Evolutionary conservation across 2,113 vertebrate species (phyloP).

Genomic region (Psettodes erumei): DNA sequence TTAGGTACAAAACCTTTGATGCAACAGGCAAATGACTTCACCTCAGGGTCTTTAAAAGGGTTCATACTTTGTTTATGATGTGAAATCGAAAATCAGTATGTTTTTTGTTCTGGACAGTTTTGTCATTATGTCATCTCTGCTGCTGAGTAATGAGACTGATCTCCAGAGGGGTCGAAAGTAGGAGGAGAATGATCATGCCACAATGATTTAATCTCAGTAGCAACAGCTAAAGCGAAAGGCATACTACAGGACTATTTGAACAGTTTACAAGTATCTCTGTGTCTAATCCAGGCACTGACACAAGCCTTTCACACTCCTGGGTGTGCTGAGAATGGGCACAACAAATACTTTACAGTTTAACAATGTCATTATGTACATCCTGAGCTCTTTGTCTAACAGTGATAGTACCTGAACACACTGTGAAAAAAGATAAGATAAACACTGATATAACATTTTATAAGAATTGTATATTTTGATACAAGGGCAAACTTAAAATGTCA

Average conservation of each 20-base stretch:
- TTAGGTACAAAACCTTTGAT: constrained; percentile 52
- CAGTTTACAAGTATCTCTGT: constrained; percentile 35
- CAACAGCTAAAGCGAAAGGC: constrained; percentile 48
- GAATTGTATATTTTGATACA: background rate
- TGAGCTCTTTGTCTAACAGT: background rate
- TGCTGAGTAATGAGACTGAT: constrained; percentile 55
- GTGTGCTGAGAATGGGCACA: background rate
- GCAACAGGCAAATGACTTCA: constrained; percentile 59
- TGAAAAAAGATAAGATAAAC: background rate
- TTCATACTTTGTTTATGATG: constrained; percentile 49
- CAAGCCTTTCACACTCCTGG: constrained; percentile 23
- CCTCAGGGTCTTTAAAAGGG: constrained; percentile 50
- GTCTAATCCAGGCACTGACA: constrained; percentile 23
- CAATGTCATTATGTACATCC: background rate
- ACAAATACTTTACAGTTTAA: constrained; percentile 13
- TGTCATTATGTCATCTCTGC: constrained; percentile 56
- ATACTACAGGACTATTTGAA: constrained; percentile 44
- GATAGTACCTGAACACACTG: background rate
- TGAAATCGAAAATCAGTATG: constrained; percentile 65
- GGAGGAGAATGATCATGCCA: constrained; percentile 46
- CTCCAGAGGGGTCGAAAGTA: constrained; percentile 33
- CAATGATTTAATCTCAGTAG: constrained; percentile 54
- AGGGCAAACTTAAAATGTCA: too few relatives aligned
- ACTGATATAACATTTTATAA: constrained; percentile 3
- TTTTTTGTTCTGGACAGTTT: constrained; percentile 58